Evolutionary conservation across 2,797 vertebrate genomes (phyloP).

Genomic region (Vireo griseus): DNA sequence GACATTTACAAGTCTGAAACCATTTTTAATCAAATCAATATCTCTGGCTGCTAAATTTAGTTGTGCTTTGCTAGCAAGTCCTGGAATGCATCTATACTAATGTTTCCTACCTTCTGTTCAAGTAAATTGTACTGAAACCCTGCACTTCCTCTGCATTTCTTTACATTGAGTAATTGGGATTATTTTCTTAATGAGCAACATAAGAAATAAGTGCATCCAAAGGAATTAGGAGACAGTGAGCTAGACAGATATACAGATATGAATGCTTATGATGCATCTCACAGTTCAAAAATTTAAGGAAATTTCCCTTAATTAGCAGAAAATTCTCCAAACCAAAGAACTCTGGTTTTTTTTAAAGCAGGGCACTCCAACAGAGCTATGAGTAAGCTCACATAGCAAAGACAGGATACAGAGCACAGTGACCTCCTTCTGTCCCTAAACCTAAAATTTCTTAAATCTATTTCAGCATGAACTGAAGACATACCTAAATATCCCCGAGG

Average conservation of each 20-base stretch:
- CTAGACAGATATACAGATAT: constrained; percentile 20
- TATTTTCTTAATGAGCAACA: constrained; percentile 47
- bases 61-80: constrained; percentile 73
- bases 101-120: constrained; percentile 73
- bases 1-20: constrained; percentile 86
- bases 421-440: background rate
- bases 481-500: background rate
- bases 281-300: background rate
- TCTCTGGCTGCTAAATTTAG: constrained; percentile 78
- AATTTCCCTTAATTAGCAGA: constrained; percentile 31
- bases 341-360: background rate
- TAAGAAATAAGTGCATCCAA: constrained; percentile 38
- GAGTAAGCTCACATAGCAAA: rapidly evolving
- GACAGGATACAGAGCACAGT: background rate
- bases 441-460: background rate
- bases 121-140: constrained; percentile 54
- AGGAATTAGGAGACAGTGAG: constrained; percentile 39
- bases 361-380: background rate
- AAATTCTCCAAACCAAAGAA: background rate
- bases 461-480: background rate
- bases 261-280: background rate
- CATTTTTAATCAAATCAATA: constrained; percentile 85
- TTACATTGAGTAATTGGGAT: constrained; percentile 62
- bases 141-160: constrained; percentile 63
- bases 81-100: constrained; percentile 67